These are phyloP conservation scores for Seriola quinqueradiata DNA, from an alignment of 2,113 vertebrate species.

Conservation along the genomic window DNA sequence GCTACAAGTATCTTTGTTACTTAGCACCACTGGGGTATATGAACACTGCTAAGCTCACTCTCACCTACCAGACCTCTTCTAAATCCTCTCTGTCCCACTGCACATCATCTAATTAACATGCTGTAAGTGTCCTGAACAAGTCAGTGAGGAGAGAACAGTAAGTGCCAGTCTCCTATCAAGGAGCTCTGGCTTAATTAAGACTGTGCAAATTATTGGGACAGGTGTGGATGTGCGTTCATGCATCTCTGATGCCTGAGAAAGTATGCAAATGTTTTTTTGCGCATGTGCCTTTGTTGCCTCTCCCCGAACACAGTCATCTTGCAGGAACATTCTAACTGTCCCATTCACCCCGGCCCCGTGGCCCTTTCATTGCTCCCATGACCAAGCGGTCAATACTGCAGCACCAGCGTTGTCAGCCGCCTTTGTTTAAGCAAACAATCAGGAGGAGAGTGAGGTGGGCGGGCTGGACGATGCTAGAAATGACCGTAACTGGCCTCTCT, in stretches of 20 bases:
- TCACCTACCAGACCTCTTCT: constrained; percentile 18
- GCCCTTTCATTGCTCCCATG: constrained; percentile 60
- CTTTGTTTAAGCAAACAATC: constrained; percentile 84
- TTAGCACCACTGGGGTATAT: neutral
- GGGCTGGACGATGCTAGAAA: constrained; percentile 84
- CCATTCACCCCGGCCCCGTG: constrained; percentile 63
- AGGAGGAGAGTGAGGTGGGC: constrained; percentile 69
- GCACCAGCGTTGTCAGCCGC: constrained; percentile 69
- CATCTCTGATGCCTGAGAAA: constrained; percentile 17
- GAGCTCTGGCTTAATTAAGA: constrained; percentile 41
- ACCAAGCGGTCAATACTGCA: constrained; percentile 72
- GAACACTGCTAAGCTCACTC: neutral
- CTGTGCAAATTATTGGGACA: constrained; percentile 27
- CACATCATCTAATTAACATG: constrained; percentile 52
- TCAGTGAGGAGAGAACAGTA: constrained; percentile 16
- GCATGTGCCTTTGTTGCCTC: constrained; percentile 21
- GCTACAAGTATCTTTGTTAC: neutral
- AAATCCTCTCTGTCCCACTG: constrained; percentile 35
- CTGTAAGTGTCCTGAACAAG: constrained; percentile 23
- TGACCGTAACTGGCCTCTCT: constrained; percentile 69
- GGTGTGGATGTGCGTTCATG: constrained; percentile 38
- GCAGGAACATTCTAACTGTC: constrained; percentile 79
- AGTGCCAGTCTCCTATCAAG: constrained; percentile 22
- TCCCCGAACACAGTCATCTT: constrained; percentile 72
- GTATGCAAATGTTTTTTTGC: constrained; percentile 13